phyloP scores from a whole-genome alignment of 2,113 vertebrate species.

The Burhinus oedicnemus region DNA sequence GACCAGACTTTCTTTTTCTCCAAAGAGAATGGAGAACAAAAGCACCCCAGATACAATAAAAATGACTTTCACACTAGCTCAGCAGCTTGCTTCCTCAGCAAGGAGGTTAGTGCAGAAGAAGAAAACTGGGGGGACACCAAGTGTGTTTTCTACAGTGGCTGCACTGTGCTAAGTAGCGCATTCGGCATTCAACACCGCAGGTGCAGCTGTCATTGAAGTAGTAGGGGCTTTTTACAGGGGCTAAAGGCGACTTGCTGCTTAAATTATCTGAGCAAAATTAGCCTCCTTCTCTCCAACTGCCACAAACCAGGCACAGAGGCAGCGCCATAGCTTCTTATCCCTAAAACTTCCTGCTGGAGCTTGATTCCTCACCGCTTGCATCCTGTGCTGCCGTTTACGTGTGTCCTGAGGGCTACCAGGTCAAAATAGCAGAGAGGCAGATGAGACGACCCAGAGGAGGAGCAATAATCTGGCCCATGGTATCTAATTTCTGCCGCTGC shows the following conservation, averaged over 20 bases:
- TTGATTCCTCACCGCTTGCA: background rate
- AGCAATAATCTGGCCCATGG: background rate
- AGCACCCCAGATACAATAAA: background rate
- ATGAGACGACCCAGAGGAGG: background rate
- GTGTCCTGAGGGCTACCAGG: background rate
- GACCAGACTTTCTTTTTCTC: conserved; percentile 9
- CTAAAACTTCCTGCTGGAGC: background rate
- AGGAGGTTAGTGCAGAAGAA: background rate
- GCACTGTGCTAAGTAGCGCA: background rate
- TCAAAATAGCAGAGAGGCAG: background rate
- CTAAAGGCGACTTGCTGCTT: background rate
- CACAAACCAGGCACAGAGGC: background rate
- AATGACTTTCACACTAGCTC: background rate
- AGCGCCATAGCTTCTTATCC: background rate
- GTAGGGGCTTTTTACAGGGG: background rate
- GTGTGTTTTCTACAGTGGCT: background rate
- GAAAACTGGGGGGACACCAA: background rate
- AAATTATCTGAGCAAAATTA: background rate
- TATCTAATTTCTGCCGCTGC: background rate
- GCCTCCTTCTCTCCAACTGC: background rate
- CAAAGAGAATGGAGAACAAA: conserved; percentile 14
- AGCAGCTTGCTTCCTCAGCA: background rate
- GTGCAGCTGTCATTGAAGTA: background rate
- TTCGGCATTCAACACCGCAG: background rate
- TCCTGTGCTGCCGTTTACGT: background rate